Evolutionary conservation across 2,113 vertebrate genomes (phyloP).

Genomic region (Varanus komodoensis): DNA sequence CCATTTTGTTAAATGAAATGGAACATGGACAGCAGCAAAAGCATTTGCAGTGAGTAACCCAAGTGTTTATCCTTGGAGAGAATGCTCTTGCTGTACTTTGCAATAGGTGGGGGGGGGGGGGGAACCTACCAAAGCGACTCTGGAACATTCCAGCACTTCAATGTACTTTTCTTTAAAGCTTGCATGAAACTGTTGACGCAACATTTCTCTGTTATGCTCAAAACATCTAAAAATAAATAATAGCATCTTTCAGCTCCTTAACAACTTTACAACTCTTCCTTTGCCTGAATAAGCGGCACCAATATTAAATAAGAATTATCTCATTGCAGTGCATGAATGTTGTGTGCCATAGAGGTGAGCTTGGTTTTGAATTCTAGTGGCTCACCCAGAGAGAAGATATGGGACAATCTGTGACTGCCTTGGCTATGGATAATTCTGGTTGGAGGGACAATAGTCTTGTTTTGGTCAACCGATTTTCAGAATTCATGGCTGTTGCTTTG

Average conservation of each 20-base stretch:
- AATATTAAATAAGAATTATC: constrained; percentile 6
- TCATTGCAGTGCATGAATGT: not conserved
- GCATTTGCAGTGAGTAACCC: constrained; percentile 40
- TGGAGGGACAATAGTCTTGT: not conserved
- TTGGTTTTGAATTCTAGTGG: not conserved
- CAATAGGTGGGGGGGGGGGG: constrained; percentile 16
- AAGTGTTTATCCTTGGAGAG: constrained; percentile 28
- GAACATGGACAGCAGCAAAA: constrained; percentile 65
- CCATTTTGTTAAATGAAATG: constrained; percentile 48
- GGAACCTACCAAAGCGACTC: constrained; percentile 1
- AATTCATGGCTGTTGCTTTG: not conserved
- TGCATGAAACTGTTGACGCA: constrained; percentile 4
- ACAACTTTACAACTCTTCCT: not conserved
- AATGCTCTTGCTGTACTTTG: constrained; percentile 12
- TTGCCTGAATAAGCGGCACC: not conserved
- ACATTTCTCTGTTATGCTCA: not conserved
- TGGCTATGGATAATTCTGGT: not conserved
- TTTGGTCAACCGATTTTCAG: not conserved
- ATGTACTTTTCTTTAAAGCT: not conserved
- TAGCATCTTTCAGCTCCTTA: not conserved
- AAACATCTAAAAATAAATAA: constrained; percentile 14
- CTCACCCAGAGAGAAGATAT: not conserved
- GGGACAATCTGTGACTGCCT: not conserved
- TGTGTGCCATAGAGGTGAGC: not conserved
- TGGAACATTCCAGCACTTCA: not conserved